phyloP scores from a whole-genome alignment of 2,797 vertebrate species.

The Nannoperca australis region DNA sequence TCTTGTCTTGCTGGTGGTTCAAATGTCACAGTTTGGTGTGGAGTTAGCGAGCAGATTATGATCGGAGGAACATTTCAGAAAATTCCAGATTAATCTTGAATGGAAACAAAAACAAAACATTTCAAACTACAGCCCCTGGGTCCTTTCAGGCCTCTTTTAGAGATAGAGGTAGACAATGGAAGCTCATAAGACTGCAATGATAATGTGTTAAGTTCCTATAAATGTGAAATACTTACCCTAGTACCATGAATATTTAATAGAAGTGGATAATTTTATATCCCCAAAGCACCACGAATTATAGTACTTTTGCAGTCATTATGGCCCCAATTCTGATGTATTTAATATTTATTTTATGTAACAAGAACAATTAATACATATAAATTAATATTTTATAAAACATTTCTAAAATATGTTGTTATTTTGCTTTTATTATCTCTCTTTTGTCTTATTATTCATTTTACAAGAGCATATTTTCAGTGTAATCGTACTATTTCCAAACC shows the following conservation, averaged over 20 bases:
- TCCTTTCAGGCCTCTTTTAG: neutral
- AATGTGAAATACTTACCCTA: neutral
- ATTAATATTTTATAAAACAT: neutral
- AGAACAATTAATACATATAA: neutral
- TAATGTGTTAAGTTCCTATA: neutral
- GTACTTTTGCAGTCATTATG: neutral
- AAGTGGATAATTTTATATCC: neutral
- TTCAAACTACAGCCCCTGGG: neutral
- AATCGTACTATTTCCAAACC: neutral
- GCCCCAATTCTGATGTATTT: neutral
- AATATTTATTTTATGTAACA: neutral
- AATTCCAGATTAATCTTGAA: neutral
- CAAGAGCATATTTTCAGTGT: neutral
- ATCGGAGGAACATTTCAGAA: neutral
- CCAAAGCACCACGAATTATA: neutral
- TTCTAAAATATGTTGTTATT: neutral
- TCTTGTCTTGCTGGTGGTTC: neutral
- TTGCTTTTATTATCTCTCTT: neutral
- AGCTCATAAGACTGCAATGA: neutral
- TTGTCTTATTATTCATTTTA: neutral
- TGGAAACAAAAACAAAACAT: slow-evolving; percentile 2
- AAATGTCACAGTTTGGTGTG: neutral
- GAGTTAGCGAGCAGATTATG: slow-evolving; percentile 1
- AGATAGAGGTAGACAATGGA: neutral
- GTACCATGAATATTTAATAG: slow-evolving; percentile 22